Evolutionary conservation across 1,140 invertebrate species (phyloP), one percentile per base, ranked within the genome.

Genomic region (Eurosta solidaginis): DNA sequence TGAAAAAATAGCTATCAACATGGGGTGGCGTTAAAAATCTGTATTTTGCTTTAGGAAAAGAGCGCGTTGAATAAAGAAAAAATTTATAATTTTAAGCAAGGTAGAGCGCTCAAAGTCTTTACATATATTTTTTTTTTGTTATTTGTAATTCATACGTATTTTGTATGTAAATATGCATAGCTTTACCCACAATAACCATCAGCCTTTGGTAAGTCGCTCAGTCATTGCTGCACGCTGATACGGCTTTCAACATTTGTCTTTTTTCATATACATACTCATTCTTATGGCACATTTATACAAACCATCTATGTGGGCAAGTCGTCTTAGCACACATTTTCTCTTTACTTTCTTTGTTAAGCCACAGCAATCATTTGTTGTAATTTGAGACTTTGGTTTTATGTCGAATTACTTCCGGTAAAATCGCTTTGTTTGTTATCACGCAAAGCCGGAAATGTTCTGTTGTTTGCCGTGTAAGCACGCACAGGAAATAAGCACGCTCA

Each of bases 401-500:
- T 74, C 22, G 73, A 47, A 74, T 74, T 74, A 74, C 44, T 74
- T 74, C 44, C 73, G 42, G 73, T 10, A 45, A 74, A 47, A 74
- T 27, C 73, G 73, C 44, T 74, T 47, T 74, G 73, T 74, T 74
- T 74, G 44, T 1, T 22, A 74, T 74, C 44, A 74, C 73, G 44
- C 73, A 74, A 47, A n/a, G 45, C 73, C 73, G 73, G 73, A 74
- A 74, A 74, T 74, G 42, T 44, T 74, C 40, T 27, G 36, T 36
- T 74, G 73, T 74, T 74, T 47, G 73, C 44, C 22, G 27, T 29
- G 3, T 17, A 52, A 20, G 47, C 50, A 54, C 50, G 29, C 54
- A 59, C 27, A 33, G 20, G 54, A 33, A 59, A 17, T 20, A n/a
- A 5, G 5, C 0, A 17, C 54, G 3, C 27, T 36, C 33, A 63